Conservation (phyloP, 1,140 invertebrate species). For the Solenopsis invicta region DNA sequence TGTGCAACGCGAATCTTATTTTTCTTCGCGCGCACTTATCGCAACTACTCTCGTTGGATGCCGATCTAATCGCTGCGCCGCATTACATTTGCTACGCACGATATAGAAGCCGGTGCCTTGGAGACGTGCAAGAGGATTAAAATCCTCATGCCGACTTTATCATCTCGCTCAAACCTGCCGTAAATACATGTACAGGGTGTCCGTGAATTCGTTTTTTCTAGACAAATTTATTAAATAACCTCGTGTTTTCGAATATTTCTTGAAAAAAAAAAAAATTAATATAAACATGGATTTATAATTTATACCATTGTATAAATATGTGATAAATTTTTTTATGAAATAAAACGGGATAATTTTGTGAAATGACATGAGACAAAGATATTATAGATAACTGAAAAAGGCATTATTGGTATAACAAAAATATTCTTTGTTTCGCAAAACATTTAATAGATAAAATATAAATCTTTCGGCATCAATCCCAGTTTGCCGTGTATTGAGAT, state of each 20-base stretch:
- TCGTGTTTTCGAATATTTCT: neutral
- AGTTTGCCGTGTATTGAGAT: neutral
- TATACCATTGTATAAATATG: neutral
- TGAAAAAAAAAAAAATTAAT: neutral
- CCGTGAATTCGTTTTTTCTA: neutral
- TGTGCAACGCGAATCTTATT: conserved; percentile 31
- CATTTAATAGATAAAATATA: neutral
- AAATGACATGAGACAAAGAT: neutral
- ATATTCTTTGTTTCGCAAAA: neutral
- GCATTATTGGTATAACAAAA: neutral
- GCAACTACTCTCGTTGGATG: conserved; percentile 18
- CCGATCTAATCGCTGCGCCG: conserved; percentile 23
- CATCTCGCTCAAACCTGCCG: conserved; percentile 10
- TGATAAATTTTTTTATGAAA: neutral
- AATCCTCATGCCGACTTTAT: conserved; percentile 17
- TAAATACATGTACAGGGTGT: neutral
- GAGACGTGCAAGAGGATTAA: conserved; percentile 21
- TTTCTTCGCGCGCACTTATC: conserved; percentile 37
- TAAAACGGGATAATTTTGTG: neutral
- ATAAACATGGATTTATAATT: conserved; percentile 11
- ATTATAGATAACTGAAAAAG: neutral
- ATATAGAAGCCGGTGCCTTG: neutral
- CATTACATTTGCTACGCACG: conserved; percentile 28
- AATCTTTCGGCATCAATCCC: neutral
- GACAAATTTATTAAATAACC: conserved; percentile 17